Evolutionary conservation across 2,888 invertebrate species (phyloP).

Genomic region (Caenorhabditis doughertyi): DNA sequence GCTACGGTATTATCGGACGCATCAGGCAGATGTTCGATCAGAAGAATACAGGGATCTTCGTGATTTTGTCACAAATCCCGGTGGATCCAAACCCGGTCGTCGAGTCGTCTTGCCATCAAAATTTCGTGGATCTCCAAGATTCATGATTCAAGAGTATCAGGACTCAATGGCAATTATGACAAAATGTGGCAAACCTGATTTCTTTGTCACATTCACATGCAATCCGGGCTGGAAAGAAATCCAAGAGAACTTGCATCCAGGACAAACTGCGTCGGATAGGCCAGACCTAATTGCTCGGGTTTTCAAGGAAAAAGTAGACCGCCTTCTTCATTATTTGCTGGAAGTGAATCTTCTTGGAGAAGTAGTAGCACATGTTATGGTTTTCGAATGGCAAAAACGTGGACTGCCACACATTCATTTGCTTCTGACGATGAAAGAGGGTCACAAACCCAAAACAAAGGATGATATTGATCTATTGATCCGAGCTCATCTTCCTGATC

Average conservation of each 20-base stretch:
- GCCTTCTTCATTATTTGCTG: conserved; percentile 4
- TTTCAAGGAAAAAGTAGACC: conserved; percentile 75
- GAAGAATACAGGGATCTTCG: conserved; percentile 76
- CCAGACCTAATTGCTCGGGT: conserved; percentile 77
- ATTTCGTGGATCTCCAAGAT: conserved; percentile 82
- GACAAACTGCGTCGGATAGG: conserved; percentile 68
- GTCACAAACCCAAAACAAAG: conserved; percentile 65
- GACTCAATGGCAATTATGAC: conserved; percentile 76
- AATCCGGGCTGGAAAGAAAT: conserved; percentile 82
- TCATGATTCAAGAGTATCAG: conserved; percentile 74
- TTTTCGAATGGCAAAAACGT: conserved; percentile 75
- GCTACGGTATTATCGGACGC: conserved; percentile 78
- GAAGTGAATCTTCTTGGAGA: conserved; percentile 13
- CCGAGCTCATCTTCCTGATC: conserved; percentile 73
- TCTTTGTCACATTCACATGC: conserved; percentile 77
- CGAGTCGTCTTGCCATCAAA: conserved; percentile 77
- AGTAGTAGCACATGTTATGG: not conserved
- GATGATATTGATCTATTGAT: conserved; percentile 56
- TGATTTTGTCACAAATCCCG: conserved; percentile 57
- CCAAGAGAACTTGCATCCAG: conserved; percentile 61
- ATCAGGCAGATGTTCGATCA: conserved; percentile 79
- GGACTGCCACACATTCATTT: conserved; percentile 81
- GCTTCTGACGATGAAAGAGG: conserved; percentile 77
- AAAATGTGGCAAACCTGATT: conserved; percentile 71
- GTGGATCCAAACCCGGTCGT: conserved; percentile 47